Evolutionary conservation across 2,797 vertebrate genomes (phyloP), one percentile per base, ranked within the genome.

Genomic region (Phoeniculus purpureus): DNA sequence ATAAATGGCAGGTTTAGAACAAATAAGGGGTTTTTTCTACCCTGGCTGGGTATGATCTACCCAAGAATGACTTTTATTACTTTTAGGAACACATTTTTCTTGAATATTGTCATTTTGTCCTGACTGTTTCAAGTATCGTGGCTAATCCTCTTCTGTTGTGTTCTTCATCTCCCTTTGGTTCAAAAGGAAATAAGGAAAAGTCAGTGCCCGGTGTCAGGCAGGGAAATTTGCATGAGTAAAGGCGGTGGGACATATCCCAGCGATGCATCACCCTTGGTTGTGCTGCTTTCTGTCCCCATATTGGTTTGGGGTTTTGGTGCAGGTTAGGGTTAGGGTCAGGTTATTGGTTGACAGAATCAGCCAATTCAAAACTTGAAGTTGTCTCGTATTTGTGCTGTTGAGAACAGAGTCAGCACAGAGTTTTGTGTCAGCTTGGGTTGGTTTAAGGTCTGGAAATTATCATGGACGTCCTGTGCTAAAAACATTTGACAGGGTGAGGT

Each of bases 351-450:
- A 7, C 9, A 48, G 10, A 66, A 31, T 5, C 21, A 85, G 21
- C n/a, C 27, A 10, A 1, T 32, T 27, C 2, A 0, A 3, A 32
- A 8, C 1, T 3, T 37, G 21, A 37, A 23, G 43, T 37, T 56
- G 67, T 18, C 9, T 37, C 37, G 12, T 47, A 1, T 75, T 72
- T 65, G 29, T 86, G 60, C 45, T 58, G 8, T 48, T 58, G 29
- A 34, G 62, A 54, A 51, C 27, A 23, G 20, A 78, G 11, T 71
- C 59, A 23, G 8, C 22, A 16, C 9, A 7, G 45, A 37, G 27
- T 32, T 65, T 76, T 79, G 34, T 72, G 71, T 51, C n/a, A 58
- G 23, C 71, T 88, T 37, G 37, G 37, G 37, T 9, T 81, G 29
- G 6, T 67, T 60, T 67, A 60, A 51, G 6, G 8, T 72, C 89